These are phyloP conservation scores for Thumatha senex DNA, from an alignment of 2,888 invertebrate species.

Conservation along the genomic window DNA sequence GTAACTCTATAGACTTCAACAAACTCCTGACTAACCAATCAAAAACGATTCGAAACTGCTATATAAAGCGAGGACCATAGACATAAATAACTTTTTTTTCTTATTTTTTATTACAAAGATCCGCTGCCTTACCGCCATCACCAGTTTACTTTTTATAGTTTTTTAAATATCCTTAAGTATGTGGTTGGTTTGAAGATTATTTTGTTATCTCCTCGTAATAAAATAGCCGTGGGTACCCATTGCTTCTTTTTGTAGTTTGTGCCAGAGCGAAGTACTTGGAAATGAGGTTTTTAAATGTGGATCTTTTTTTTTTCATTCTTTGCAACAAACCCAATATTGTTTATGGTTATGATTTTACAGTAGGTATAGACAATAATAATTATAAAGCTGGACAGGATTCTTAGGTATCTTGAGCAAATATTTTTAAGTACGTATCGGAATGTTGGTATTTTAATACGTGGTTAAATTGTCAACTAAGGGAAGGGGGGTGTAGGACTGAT, in stretches of 20 bases:
- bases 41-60: slow-evolving; percentile 9
- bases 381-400: not conserved
- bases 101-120: slow-evolving; percentile 64
- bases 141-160: slow-evolving; percentile 68
- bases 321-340: slow-evolving; percentile 10
- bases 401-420: not conserved
- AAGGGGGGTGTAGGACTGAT: too few relatives aligned
- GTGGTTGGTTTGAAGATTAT: slow-evolving; percentile 65
- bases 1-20: not conserved
- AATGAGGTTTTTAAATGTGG: slow-evolving; percentile 16
- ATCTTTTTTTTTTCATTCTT: slow-evolving; percentile 14
- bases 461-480: too few relatives aligned
- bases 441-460: too few relatives aligned
- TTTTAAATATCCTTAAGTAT: slow-evolving; percentile 69
- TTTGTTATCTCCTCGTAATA: slow-evolving; percentile 73
- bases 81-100: slow-evolving; percentile 68
- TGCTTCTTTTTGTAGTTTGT: slow-evolving; percentile 41
- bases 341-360: not conserved
- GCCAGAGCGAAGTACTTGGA: slow-evolving; percentile 28
- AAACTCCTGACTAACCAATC: slow-evolving; percentile 11
- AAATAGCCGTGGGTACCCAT: slow-evolving; percentile 58
- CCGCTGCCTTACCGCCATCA: slow-evolving; percentile 47
- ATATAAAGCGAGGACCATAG: slow-evolving; percentile 13
- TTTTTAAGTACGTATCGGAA: too few relatives aligned
- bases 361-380: not conserved